These are phyloP conservation scores for Druceiella hillmani DNA, from an alignment of 2,888 invertebrate species.

Conservation along the genomic window DNA sequence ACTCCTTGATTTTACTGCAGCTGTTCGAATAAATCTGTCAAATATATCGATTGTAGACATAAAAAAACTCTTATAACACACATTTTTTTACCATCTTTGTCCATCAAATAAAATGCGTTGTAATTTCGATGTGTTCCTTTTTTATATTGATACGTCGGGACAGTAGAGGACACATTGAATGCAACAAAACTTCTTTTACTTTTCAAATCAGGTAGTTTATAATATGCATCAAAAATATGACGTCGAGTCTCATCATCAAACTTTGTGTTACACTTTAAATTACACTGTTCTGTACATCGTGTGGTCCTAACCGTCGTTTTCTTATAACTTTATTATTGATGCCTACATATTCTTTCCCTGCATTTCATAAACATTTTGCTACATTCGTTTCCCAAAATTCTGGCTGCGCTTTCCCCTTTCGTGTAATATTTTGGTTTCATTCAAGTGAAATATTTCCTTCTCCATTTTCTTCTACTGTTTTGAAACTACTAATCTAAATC, in stretches of 20 bases:
- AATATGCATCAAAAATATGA: slow-evolving; percentile 12
- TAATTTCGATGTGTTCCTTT: slow-evolving; percentile 12
- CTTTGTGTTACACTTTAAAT: slow-evolving; percentile 11
- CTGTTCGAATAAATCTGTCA: slow-evolving; percentile 9
- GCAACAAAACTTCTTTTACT: slow-evolving; percentile 13
- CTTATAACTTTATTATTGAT: slow-evolving; percentile 13
- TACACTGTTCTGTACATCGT: slow-evolving; percentile 13
- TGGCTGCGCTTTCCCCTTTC: too few relatives aligned
- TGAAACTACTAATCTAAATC: too few relatives aligned
- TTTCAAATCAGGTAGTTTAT: slow-evolving; percentile 13
- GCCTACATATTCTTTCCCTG: slow-evolving; percentile 12
- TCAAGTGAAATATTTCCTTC: slow-evolving; percentile 10
- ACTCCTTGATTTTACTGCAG: slow-evolving; percentile 13
- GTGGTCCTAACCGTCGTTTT: slow-evolving; percentile 12
- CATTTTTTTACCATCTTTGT: slow-evolving; percentile 4
- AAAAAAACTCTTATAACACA: slow-evolving; percentile 7
- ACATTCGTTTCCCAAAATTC: slow-evolving; percentile 14
- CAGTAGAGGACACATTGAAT: slow-evolving; percentile 11
- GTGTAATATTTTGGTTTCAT: slow-evolving; percentile 9
- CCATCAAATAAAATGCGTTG: slow-evolving; percentile 6
- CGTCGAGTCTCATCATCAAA: slow-evolving; percentile 12
- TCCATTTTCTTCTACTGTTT: too few relatives aligned
- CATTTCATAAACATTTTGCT: slow-evolving; percentile 13
- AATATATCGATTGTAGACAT: slow-evolving; percentile 6
- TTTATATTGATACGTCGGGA: slow-evolving; percentile 14